phyloP scores from a whole-genome alignment of 2,888 invertebrate species.

The Synanthedon andrenaeformis region DNA sequence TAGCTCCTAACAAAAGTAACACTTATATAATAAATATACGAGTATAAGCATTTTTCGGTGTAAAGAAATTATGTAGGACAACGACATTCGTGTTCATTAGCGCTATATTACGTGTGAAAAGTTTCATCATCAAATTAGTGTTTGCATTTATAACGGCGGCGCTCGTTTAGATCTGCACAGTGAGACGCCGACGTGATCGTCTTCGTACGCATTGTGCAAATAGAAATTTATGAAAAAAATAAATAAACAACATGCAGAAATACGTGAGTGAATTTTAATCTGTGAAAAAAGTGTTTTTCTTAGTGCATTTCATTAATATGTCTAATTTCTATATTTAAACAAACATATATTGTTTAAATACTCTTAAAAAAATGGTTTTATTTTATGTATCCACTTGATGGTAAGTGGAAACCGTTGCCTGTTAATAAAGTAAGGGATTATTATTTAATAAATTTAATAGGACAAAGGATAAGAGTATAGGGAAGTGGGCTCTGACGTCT shows the following conservation, averaged over 20 bases:
- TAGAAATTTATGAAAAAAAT: constrained; percentile 11
- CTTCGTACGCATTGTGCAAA: constrained; percentile 17
- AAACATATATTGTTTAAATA: too few species aligned
- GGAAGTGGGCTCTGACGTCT: too few species aligned
- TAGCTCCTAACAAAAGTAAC: not conserved
- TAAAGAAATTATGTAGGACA: constrained; percentile 19
- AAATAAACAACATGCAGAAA: constrained; percentile 37
- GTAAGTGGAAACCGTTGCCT: not conserved
- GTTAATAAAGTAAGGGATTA: too few species aligned
- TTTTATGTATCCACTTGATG: not conserved
- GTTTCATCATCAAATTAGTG: constrained; percentile 45
- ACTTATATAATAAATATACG: not conserved
- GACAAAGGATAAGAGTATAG: too few species aligned
- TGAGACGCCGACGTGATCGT: constrained; percentile 24
- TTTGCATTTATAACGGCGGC: constrained; percentile 35
- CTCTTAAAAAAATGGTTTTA: not conserved
- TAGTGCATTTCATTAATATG: too few species aligned
- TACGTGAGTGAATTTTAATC: constrained; percentile 30
- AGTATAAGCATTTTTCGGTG: not conserved
- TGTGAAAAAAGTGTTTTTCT: not conserved
- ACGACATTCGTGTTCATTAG: constrained; percentile 42
- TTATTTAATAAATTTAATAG: too few species aligned
- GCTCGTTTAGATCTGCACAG: constrained; percentile 22
- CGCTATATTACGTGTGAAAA: constrained; percentile 36
- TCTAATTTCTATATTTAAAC: too few species aligned